Evolutionary conservation across 2,888 invertebrate genomes (phyloP), one percentile per base, ranked within the genome.

Genomic region (Monochamus alternatus): DNA sequence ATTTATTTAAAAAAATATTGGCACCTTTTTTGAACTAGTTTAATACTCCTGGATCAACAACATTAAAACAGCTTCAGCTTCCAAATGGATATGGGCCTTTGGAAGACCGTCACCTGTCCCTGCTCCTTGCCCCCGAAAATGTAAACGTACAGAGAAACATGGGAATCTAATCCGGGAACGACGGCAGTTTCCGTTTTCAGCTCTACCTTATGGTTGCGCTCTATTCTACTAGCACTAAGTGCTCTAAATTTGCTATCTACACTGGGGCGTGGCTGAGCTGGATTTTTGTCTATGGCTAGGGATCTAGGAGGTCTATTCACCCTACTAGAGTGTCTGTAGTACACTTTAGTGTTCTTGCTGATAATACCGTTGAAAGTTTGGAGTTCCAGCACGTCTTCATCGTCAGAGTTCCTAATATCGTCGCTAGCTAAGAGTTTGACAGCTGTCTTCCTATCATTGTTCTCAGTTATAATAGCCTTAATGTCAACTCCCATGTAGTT

Each of bases 41-140:
- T 30, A 47, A 8, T 14, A 22, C 55, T 22, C 63, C 44, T 60
- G 51, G 65, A 72, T 52, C 22, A 43, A 55, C 2, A 52, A 59
- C 59, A 74, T 85, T 85, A 89, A 82, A 89, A 89, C 73, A 95
- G 87, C 82, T 94, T 92, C 79, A 95, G 91, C 82, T 93, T 93
- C 96, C 96, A 96, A 85, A 96, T 91, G 10, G 95, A 94, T 52
- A 96, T 91, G 9, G 95, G 95, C 83, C 94, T 90, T 85, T 94
- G 93, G 83, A 95, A 93, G 73, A 94, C 92, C 14, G 95, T 95
- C 3, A 94, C 92, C 82, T 95, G 94, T 12, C 94, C 94, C 66
- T 94, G 93, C 87, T 96, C 96, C 83, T 93, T 93, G 0, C 96
- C 96, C 0, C 96, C 96, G 76, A 95, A 91, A 74, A 96, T 86